Conservation (phyloP, 2,797 vertebrate species). For the Anas bahamensis region DNA sequence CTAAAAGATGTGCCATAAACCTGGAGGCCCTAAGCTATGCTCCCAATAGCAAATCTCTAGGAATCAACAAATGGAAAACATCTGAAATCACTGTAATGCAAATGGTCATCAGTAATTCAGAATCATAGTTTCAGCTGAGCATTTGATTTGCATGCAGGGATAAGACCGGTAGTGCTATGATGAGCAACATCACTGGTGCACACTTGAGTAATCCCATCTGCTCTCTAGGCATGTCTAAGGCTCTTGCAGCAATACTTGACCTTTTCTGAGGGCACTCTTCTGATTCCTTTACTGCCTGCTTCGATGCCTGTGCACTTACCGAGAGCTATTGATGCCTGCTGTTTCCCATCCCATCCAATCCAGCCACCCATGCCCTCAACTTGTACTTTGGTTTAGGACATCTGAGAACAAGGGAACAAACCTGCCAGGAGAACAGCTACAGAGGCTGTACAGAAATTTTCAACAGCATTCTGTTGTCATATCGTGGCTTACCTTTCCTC, state of each 20-base stretch:
- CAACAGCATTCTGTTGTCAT: not conserved
- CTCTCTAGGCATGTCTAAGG: not conserved
- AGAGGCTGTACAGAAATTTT: not conserved
- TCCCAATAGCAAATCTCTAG: not conserved
- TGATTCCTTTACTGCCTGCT: not conserved
- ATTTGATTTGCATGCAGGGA: not conserved
- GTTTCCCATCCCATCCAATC: not conserved
- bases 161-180: not conserved
- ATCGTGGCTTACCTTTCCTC: not conserved
- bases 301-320: fast-evolving
- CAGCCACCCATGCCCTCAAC: not conserved
- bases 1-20: not conserved
- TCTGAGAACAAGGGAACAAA: not conserved
- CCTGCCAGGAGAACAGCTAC: not conserved
- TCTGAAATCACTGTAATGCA: not conserved
- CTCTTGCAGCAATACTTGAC: not conserved
- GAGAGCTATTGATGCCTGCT: not conserved
- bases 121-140: not conserved
- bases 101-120: not conserved
- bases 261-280: not conserved
- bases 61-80: not conserved
- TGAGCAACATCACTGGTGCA: not conserved
- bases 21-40: not conserved
- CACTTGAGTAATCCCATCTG: fast-evolving
- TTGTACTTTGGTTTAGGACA: not conserved